A percentile compares a stretch with the other conserved stretches of the same genome.
Conservation (phyloP, 1,140 invertebrate species). For the Drosophila micromelanica region DNA sequence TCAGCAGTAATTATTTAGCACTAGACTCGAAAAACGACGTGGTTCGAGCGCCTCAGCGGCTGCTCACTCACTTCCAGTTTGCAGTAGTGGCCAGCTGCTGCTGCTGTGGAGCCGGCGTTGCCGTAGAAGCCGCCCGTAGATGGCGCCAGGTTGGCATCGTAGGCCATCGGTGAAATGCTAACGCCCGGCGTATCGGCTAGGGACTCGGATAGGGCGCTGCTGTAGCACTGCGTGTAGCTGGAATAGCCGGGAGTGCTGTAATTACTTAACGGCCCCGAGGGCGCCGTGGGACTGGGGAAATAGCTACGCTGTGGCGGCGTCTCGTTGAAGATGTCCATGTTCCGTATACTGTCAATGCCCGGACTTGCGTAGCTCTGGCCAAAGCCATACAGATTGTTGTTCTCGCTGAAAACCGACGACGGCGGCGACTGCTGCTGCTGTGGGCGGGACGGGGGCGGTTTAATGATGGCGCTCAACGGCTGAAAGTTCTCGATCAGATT, state of each 20-base stretch:
- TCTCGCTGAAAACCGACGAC: constrained; percentile 10
- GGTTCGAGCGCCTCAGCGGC: constrained; percentile 12
- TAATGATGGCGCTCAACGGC: constrained; percentile 63
- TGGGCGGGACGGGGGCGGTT: constrained; percentile 59
- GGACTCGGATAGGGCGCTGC: constrained; percentile 72
- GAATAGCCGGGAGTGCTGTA: constrained; percentile 56
- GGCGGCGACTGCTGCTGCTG: constrained; percentile 44
- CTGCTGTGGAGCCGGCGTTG: constrained; percentile 13
- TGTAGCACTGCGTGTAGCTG: constrained; percentile 64
- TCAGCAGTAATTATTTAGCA: constrained; percentile 16
- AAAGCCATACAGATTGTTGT: constrained; percentile 39
- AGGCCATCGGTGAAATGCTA: constrained; percentile 57
- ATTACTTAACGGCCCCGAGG: constrained; percentile 27
- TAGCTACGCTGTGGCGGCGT: constrained; percentile 37
- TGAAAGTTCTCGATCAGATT: constrained; percentile 58
- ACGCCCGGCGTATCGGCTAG: constrained; percentile 74
- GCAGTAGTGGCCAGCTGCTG: constrained; percentile 40
- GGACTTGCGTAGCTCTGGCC: constrained; percentile 47
- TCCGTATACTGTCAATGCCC: constrained; percentile 66
- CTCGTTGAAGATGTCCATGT: constrained; percentile 69
- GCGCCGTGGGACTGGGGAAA: constrained; percentile 56
- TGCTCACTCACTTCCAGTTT: constrained; percentile 78
- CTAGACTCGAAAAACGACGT: constrained; percentile 6
- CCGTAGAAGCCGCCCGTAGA: background rate
- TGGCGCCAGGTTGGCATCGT: constrained; percentile 12